A percentile compares a stretch with the other conserved stretches of the same genome.
These are phyloP conservation scores for Lepisosteus oculatus DNA, from an alignment of 2,113 vertebrate species.

Conservation along the genomic window DNA sequence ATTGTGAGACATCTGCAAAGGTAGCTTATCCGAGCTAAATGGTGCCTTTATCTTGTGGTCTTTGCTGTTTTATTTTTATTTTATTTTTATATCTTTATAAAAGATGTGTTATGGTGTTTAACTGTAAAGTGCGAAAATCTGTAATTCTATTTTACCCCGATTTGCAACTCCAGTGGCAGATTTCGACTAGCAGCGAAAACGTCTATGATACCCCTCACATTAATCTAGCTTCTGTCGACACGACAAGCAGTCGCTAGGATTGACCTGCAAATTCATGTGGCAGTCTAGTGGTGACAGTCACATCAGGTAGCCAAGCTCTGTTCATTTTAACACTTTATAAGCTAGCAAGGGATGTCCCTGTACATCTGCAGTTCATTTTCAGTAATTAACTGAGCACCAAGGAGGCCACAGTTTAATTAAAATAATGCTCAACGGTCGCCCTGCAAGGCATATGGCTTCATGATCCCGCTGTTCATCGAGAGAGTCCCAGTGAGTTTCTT, in stretches of 20 bases:
- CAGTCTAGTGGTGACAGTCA: too few species aligned
- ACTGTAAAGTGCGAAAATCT: constrained; percentile 45
- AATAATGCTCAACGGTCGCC: constrained; percentile 47
- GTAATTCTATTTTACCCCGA: too few species aligned
- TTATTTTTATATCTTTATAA: constrained; percentile 21
- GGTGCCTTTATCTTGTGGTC: constrained; percentile 47
- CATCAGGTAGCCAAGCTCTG: too few species aligned
- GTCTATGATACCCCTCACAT: too few species aligned
- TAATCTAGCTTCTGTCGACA: too few species aligned
- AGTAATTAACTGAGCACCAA: constrained; percentile 24
- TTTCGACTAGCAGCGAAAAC: too few species aligned
- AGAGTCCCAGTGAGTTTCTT: constrained; percentile 47
- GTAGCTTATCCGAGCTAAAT: constrained; percentile 37
- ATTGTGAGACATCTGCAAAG: constrained; percentile 37
- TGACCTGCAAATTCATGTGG: too few species aligned
- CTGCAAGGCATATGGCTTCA: constrained; percentile 35
- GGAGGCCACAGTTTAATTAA: constrained; percentile 46
- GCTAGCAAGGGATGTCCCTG: not conserved
- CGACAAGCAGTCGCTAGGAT: too few species aligned
- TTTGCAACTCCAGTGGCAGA: too few species aligned
- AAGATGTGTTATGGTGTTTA: constrained; percentile 29
- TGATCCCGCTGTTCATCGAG: constrained; percentile 40
- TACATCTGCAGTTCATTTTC: constrained; percentile 29
- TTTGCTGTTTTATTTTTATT: constrained; percentile 41
- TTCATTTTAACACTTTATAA: too few species aligned